These are phyloP conservation scores for Odontocolon sp. DNA, from an alignment of 2,888 invertebrate genomes.

Conservation along the genomic window DNA sequence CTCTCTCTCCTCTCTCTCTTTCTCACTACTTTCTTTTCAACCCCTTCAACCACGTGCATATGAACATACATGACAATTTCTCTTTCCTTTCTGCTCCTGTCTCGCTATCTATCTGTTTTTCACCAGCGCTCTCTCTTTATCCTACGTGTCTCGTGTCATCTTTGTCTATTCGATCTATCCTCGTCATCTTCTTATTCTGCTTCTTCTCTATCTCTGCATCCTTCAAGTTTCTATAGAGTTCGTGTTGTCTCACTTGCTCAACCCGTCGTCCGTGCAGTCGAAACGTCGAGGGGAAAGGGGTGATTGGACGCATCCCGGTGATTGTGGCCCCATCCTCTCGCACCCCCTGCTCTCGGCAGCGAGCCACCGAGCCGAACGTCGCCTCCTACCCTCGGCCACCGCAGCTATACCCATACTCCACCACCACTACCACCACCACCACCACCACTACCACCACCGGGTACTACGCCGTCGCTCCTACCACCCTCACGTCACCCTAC, in stretches of 20 bases:
- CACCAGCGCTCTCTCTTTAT: constrained; percentile 23
- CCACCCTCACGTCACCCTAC: constrained; percentile 67
- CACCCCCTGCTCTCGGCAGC: constrained; percentile 45
- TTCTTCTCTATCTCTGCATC: constrained; percentile 61
- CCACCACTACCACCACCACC: constrained; percentile 48
- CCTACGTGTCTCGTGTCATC: constrained; percentile 22
- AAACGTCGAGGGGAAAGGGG: constrained; percentile 73
- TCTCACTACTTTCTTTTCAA: constrained; percentile 36
- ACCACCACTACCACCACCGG: constrained; percentile 47
- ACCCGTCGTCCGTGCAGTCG: constrained; percentile 64
- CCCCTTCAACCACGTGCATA: constrained; percentile 50
- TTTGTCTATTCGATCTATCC: constrained; percentile 29
- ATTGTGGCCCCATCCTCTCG: constrained; percentile 77
- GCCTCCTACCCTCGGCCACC: constrained; percentile 60
- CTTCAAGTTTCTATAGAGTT: constrained; percentile 47
- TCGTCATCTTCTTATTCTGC: constrained; percentile 58
- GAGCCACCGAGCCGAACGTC: constrained; percentile 63
- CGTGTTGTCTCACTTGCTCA: constrained; percentile 35
- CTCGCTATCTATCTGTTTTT: constrained; percentile 9
- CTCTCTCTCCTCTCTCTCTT: constrained; percentile 33
- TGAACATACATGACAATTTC: constrained; percentile 38
- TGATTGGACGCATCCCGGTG: constrained; percentile 81
- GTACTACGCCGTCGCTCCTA: constrained; percentile 11
- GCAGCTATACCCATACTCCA: constrained; percentile 52
- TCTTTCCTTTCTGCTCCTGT: constrained; percentile 1